Evolutionary conservation across 2,888 invertebrate species (phyloP).

Genomic region (Eupeodes latifasciatus): DNA sequence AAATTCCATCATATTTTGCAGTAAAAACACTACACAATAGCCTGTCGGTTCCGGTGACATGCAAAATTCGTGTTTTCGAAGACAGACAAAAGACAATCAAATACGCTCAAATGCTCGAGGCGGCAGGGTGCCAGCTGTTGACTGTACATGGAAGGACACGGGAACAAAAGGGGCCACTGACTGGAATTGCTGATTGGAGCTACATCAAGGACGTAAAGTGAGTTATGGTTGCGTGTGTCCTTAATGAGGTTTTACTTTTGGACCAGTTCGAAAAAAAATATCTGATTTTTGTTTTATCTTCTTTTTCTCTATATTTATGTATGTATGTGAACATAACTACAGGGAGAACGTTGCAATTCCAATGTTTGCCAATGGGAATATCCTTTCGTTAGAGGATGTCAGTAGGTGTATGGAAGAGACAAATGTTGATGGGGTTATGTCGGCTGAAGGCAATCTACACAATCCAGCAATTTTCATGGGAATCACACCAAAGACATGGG

Average conservation of each 20-base stretch:
- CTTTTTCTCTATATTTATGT: background rate
- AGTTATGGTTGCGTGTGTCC: conserved; percentile 71
- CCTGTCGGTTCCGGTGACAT: conserved; percentile 95
- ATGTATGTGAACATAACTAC: conserved; percentile 51
- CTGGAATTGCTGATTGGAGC: conserved; percentile 97
- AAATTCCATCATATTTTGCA: conserved; percentile 83
- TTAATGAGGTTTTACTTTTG: conserved; percentile 59
- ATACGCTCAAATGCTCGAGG: conserved; percentile 97
- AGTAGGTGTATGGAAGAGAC: conserved; percentile 93
- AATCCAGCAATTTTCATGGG: conserved; percentile 97
- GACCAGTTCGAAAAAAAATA: background rate
- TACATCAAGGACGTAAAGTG: conserved; percentile 96
- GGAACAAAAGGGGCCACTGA: conserved; percentile 97
- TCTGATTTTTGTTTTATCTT: conserved; percentile 1
- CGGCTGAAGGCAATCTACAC: conserved; percentile 97
- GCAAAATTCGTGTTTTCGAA: conserved; percentile 97
- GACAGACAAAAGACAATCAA: conserved; percentile 92
- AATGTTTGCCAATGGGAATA: conserved; percentile 98
- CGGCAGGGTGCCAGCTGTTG: conserved; percentile 95
- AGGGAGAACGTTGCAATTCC: conserved; percentile 95
- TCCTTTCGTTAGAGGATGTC: conserved; percentile 95
- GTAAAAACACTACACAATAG: conserved; percentile 89
- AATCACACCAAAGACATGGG: conserved; percentile 92
- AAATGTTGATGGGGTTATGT: conserved; percentile 94
- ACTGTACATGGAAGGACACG: conserved; percentile 98